Conservation (phyloP, 2,113 vertebrate species). For the Oryzias celebensis region DNA sequence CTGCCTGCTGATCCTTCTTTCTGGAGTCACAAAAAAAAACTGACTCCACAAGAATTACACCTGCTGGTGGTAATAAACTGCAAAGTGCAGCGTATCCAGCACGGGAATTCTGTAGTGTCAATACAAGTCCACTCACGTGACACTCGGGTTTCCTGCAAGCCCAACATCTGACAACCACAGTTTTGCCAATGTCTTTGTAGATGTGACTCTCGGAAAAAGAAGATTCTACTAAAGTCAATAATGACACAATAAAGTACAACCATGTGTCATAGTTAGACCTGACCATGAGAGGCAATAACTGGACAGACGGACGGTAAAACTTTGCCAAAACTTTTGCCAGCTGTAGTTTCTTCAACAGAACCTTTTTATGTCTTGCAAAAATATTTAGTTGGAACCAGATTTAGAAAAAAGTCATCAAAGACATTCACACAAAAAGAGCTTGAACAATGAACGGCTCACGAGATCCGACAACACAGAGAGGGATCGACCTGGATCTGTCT, state of each 20-base stretch:
- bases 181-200: slow-evolving; percentile 18
- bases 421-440: too few species aligned
- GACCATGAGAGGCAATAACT: slow-evolving; percentile 48
- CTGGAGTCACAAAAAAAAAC: slow-evolving; percentile 62
- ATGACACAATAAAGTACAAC: slow-evolving; percentile 30
- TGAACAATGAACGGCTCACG: background rate
- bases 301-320: slow-evolving; percentile 44
- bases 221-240: slow-evolving; percentile 32
- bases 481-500: slow-evolving; percentile 12
- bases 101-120: slow-evolving; percentile 58
- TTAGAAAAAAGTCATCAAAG: too few species aligned
- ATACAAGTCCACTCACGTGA: slow-evolving; percentile 61
- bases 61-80: slow-evolving; percentile 52
- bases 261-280: slow-evolving; percentile 53
- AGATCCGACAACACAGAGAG: background rate
- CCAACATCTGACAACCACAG: slow-evolving; percentile 19
- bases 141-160: slow-evolving; percentile 49
- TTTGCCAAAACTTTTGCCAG: slow-evolving; percentile 49
- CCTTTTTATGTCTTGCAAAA: too few species aligned
- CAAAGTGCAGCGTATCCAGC: slow-evolving; percentile 62
- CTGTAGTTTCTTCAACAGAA: slow-evolving; percentile 5
- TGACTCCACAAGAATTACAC: slow-evolving; percentile 50
- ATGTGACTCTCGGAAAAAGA: background rate
- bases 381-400: too few species aligned
- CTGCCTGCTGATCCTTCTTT: slow-evolving; percentile 50